Base-by-base conservation (phyloP, 2,113 vertebrate species). In the Coreoperca whiteheadi region DNA sequence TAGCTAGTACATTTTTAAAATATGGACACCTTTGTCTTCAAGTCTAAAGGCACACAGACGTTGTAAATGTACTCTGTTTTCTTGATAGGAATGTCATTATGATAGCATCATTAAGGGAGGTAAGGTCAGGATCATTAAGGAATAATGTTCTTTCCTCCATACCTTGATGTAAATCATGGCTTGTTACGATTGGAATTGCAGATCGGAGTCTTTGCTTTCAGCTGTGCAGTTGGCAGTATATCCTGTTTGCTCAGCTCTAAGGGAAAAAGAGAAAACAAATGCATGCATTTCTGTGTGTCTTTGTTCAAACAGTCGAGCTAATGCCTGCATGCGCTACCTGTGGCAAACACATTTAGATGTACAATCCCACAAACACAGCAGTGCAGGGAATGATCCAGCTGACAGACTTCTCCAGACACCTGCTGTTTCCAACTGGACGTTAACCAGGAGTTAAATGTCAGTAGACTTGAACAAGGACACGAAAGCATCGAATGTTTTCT, bases 101-200 rank as follows among this genome's bases (percentile, higher is more conserved):
- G 16, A 54, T 3, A 23, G 37, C 14, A 61, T 84, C 25, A 70
- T 83, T 85, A 80, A 34, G 6, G 16, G 6, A 60, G 34, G 6
- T 60, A 78, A 72, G 72, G 81, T 80, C 69, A 74, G 11, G 8
- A 18, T 74, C 76, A 85, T 89, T 72, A 60, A 28, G 23, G 10
- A 79, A 46, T 69, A 54, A 80, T 78, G 71, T 48, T 37, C 56
- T 66, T 76, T 71, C 59, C 68, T 68, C 61, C 1, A 75, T 71
- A 71, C 34, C 28, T 59, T 81, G 56, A 91, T 71, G 28, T 51
- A 82, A 86, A 73, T 69, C 18, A 3, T 56, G 9, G 2, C 41
- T 81, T 63, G 66, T 86, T 77, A 71, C 34, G 0, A 69, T 67
- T 56, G 83, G 69, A 89, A 80, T n/a, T 67, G 56, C 86, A 80